Evolutionary conservation across 2,797 vertebrate genomes (phyloP).

Genomic region (Erpetoichthys calabaricus): DNA sequence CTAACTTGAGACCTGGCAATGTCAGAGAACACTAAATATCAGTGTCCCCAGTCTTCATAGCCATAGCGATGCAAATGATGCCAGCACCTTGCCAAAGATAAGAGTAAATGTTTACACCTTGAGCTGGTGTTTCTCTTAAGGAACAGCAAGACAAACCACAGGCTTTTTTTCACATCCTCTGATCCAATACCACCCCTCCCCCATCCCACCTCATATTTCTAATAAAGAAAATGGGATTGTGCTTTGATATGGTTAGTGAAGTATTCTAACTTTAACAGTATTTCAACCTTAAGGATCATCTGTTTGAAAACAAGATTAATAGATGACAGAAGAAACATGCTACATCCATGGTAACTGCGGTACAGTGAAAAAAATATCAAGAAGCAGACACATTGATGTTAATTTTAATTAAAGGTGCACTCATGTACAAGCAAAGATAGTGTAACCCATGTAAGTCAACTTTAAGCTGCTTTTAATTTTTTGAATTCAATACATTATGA

Average conservation of each 20-base stretch:
- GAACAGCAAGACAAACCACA: constrained; percentile 88
- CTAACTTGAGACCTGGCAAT: constrained; percentile 7
- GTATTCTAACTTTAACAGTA: constrained; percentile 56
- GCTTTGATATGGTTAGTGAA: constrained; percentile 61
- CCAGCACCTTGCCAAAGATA: constrained; percentile 9
- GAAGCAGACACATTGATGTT: constrained; percentile 15
- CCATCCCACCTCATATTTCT: constrained; percentile 47
- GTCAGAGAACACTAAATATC: constrained; percentile 4
- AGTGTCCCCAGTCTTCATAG: not conserved
- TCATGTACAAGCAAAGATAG: too few species aligned
- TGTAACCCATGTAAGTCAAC: too few species aligned
- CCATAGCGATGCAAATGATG: not conserved
- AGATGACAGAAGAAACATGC: constrained; percentile 20
- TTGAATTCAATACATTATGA: too few species aligned
- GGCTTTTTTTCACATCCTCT: constrained; percentile 37
- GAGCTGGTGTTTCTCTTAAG: constrained; percentile 75
- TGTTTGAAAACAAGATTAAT: constrained; percentile 21
- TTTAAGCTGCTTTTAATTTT: too few species aligned
- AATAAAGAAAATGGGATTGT: constrained; percentile 29
- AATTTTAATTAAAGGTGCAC: too few species aligned
- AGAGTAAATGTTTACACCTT: constrained; percentile 25
- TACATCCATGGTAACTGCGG: constrained; percentile 24
- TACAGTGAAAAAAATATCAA: constrained; percentile 14
- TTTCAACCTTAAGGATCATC: constrained; percentile 95
- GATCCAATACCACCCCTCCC: constrained; percentile 37